Base-by-base conservation (phyloP, 1,140 invertebrate species). In the Sarcophaga bullata region DNA sequence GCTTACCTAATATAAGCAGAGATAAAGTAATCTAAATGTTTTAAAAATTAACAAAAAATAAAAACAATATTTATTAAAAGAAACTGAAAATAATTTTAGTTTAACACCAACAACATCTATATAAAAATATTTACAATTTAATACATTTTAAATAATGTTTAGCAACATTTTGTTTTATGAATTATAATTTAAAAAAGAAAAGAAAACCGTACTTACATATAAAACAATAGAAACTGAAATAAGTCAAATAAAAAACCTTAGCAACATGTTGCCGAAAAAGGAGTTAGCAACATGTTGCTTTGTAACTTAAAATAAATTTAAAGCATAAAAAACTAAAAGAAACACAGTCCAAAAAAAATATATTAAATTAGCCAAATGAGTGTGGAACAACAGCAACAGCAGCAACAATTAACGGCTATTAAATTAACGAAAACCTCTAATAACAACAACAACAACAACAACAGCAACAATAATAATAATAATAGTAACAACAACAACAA, bases 361-460 rank as follows among this genome's bases (percentile, higher is more conserved):
- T 49, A 11, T 48, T 68, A 47, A 58, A 54, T 72, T 52, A 52
- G 72, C 80, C 82, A 68, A 81, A 83, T 83, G 82, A 83, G 80
- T 83, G 82, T 73, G 76, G 80, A 82, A 47, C 81, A 82, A 48
- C 81, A 50, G 81, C 73, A 58, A 47, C 58, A 62, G 25, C 58
- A 80, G 15, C 52, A 80, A 11, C 81, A 75, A 46, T 73, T 81
- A 72, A 62, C 80, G 75, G 80, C 58, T 15, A 81, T 48, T 62
- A 46, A 83, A 81, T 73, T 73, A 81, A 37, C 80, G 80, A 80
- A 81, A 81, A n/a, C 80, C 13, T 76, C 19, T n/a, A 83, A 80
- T 50, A 82, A 73, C 47, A 81, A 73, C 82, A 82, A 82, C 52
- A 83, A 62, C 52, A 76, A 13, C 19, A 81, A 72, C 11, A 62